Evolutionary conservation across 2,797 vertebrate genomes (phyloP).

Genomic region (Adrianichthys oophorus): DNA sequence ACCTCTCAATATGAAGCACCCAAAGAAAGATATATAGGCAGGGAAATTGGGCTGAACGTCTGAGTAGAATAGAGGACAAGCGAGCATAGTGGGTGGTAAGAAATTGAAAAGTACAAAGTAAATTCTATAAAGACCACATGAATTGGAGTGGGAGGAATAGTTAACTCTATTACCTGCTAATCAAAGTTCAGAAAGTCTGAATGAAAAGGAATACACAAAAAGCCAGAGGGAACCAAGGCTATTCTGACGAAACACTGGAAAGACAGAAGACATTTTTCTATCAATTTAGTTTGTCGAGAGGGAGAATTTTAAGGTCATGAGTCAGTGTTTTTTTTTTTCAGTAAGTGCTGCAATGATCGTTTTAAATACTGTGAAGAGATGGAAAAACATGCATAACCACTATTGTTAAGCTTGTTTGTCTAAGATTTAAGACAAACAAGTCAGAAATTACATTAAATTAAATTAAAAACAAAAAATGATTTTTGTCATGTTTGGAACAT

Average conservation of each 20-base stretch:
- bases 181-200: slow-evolving; percentile 21
- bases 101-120: slow-evolving; percentile 26
- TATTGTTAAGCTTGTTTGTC: too few relatives aligned
- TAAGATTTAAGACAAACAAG: too few relatives aligned
- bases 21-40: slow-evolving; percentile 29
- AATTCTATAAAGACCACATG: slow-evolving; percentile 22
- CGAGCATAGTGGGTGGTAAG: slow-evolving; percentile 15
- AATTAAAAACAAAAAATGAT: too few relatives aligned
- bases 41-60: slow-evolving; percentile 50
- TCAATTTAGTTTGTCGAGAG: slow-evolving; percentile 21
- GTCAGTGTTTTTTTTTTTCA: too few relatives aligned
- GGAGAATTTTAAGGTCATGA: too few relatives aligned
- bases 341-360: too few relatives aligned
- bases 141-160: slow-evolving; percentile 33
- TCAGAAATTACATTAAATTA: too few relatives aligned
- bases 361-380: too few relatives aligned
- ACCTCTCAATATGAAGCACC: slow-evolving; percentile 7
- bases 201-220: slow-evolving; percentile 7
- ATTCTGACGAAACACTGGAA: slow-evolving; percentile 13
- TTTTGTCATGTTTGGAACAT: too few relatives aligned
- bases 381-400: too few relatives aligned
- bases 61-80: slow-evolving; percentile 21
- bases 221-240: slow-evolving; percentile 4
- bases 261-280: slow-evolving; percentile 14
- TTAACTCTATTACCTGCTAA: slow-evolving; percentile 34